Evolutionary conservation across 64 coral and sea anemone genomes (phyloP).

Genomic region (Stichodactyla mertensii): DNA sequence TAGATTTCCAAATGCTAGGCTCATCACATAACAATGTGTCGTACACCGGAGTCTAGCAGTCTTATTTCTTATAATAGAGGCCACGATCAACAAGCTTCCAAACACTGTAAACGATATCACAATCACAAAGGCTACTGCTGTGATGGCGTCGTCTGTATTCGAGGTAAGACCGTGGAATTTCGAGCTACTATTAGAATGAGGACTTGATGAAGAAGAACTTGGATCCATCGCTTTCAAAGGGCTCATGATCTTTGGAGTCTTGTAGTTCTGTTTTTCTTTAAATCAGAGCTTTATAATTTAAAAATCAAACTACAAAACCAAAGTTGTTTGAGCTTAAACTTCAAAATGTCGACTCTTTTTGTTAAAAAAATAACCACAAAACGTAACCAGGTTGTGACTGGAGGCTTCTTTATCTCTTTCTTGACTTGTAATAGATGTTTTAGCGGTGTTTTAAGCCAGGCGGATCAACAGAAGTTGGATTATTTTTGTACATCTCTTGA

Average conservation of each 20-base stretch:
- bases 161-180: not conserved
- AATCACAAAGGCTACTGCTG: conserved; percentile 58
- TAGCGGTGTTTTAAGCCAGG: not conserved
- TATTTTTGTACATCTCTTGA: not conserved
- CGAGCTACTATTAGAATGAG: not conserved
- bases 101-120: conserved; percentile 64
- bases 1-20: conserved; percentile 52
- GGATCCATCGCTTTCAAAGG: not conserved
- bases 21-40: conserved; percentile 56
- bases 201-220: not conserved
- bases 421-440: not conserved
- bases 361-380: not conserved
- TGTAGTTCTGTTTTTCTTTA: not conserved
- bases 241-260: not conserved
- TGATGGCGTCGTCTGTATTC: conserved; percentile 39
- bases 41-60: conserved; percentile 42
- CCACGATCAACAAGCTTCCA: conserved; percentile 62
- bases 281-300: not conserved
- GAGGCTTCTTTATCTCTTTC: not conserved
- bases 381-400: not conserved
- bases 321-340: not conserved
- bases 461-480: not conserved
- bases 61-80: conserved; percentile 43
- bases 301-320: not conserved
- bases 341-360: not conserved